Base-by-base conservation (phyloP, 2,113 vertebrate genomes). In the Hystrix brachyura region DNA sequence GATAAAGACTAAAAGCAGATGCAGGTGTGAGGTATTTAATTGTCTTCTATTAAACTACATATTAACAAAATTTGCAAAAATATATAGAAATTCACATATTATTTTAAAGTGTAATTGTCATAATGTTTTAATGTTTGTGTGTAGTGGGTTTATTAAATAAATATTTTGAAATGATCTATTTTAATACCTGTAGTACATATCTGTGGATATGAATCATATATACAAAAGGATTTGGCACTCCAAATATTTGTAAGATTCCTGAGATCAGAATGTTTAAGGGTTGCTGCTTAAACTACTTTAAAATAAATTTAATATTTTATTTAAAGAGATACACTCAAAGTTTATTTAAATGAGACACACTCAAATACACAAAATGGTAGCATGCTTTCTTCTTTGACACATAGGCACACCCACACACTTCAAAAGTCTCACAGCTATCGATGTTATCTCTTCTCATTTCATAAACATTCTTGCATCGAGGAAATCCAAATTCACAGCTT, bases 81-180 rank as follows among this genome's bases (percentile, higher is more conserved):
- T 65, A 38, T 76, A 23, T 4, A 34, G 25, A 82, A 34, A 88
- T 13, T 53, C 2, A 57, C n/a, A 76, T 82, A 46, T 9, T 60
- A 62, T 67, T 88, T 95, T 72, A 5, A 83, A 88, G 72, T 92
- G 60, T 59, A 59, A 81, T 82, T 92, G 88, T 92, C 2, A 67
- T 21, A 51, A 60, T 72, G 3, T 32, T 59, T 84, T 83, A 60
- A 89, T 89, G 19, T 79, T 90, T 38, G 82, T 4, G 51, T 38
- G 2, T 55, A 29, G 14, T 65, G 5, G 4, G 5, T 69, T 76
- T 12, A 93, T 34, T 84, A 95, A 90, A 62, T 80, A 90, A 87
- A 82, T 34, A 59, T 71, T 83, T 48, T 59, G 14, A 21, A 60
- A 19, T 69, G 11, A 60, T 69, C 3, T 67, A 1, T 46, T 86